Conservation (phyloP, 35 echinoderm and acorn worm species). For the Ophiothrix spiculata region DNA sequence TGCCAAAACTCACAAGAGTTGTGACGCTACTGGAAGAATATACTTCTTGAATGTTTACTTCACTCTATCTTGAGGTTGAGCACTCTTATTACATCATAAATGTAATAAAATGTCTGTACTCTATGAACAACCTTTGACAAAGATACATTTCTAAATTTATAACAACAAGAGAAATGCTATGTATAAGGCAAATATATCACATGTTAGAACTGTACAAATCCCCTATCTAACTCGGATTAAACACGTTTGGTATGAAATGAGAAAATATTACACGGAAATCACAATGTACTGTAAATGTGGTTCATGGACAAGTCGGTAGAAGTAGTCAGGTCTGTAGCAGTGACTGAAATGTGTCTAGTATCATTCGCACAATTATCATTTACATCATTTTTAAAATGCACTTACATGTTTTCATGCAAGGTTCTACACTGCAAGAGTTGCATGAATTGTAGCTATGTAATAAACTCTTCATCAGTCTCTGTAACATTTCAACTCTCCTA, state of each 20-base stretch:
- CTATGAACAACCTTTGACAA: not conserved
- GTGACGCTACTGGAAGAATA: no score
- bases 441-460: no score
- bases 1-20: no score
- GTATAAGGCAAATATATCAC: constrained; percentile 4
- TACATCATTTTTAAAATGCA: not conserved
- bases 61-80: no score
- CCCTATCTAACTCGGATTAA: not conserved
- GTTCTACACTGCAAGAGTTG: no score
- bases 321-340: not conserved
- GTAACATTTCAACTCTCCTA: no score
- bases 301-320: not conserved
- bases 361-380: not conserved
- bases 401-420: no score
- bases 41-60: no score
- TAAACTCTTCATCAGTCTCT: no score
- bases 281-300: not conserved
- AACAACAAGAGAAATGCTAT: not conserved
- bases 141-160: not conserved
- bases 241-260: not conserved
- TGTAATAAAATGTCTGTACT: no score
- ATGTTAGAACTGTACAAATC: constrained; percentile 6
- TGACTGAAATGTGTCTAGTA: not conserved
- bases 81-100: no score
- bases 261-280: not conserved